Conservation (phyloP, 2,888 invertebrate species). For the Coleophora deauratella region DNA sequence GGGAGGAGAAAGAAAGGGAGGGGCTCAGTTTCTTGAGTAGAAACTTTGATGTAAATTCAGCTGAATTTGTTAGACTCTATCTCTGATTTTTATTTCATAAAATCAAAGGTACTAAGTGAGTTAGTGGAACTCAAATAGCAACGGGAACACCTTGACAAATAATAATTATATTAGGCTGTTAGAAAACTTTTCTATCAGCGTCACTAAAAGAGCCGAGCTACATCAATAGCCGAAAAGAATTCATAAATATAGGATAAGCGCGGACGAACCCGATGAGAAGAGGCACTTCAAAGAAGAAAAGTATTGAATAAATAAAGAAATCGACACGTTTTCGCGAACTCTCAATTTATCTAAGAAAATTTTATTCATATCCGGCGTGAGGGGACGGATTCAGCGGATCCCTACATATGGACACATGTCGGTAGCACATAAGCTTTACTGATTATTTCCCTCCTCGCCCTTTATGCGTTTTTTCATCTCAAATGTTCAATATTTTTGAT, state of each 20-base stretch:
- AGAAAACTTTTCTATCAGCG: slow-evolving; percentile 23
- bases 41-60: no score
- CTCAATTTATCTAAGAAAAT: slow-evolving; percentile 65
- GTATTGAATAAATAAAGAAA: slow-evolving; percentile 70
- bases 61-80: no score
- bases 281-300: slow-evolving; percentile 54
- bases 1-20: no score
- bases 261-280: slow-evolving; percentile 47
- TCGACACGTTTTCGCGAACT: slow-evolving; percentile 67
- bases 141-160: no score
- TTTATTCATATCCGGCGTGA: slow-evolving; percentile 61
- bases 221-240: slow-evolving; percentile 48
- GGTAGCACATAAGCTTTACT: slow-evolving; percentile 42
- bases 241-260: slow-evolving; percentile 59
- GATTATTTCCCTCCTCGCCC: slow-evolving; percentile 36
- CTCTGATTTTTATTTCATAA: no score
- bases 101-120: no score
- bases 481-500: slow-evolving; percentile 1
- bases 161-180: no score
- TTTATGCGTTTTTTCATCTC: slow-evolving; percentile 14
- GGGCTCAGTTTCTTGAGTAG: no score
- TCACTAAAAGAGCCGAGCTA: slow-evolving; percentile 35
- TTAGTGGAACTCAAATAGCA: no score
- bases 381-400: slow-evolving; percentile 51
- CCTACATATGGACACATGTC: slow-evolving; percentile 54